Conservation (phyloP, 2,797 vertebrate species). For the Pachyuromys duprasi region DNA sequence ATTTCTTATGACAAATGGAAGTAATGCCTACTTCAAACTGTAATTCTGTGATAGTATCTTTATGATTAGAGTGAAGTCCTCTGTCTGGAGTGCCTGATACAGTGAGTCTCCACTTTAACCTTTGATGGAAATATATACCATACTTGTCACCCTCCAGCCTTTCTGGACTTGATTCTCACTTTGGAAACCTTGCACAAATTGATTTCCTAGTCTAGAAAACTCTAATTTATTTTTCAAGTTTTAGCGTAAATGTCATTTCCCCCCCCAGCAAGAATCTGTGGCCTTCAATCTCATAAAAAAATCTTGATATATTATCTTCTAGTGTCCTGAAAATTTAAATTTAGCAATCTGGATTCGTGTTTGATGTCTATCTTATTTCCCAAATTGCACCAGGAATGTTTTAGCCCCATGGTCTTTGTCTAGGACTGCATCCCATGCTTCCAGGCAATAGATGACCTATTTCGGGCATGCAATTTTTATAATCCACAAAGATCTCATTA, state of each 20-base stretch:
- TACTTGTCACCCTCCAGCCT: conserved; percentile 16
- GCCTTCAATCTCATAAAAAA: conserved; percentile 67
- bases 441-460: neutral
- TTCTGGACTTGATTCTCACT: neutral
- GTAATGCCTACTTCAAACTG: neutral
- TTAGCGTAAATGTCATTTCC: conserved; percentile 72
- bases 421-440: no score
- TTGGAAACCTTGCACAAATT: conserved; percentile 31
- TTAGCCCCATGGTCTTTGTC: neutral
- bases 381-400: neutral
- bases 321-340: conserved; percentile 41
- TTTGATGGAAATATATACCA: neutral
- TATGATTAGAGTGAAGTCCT: neutral
- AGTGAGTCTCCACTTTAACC: neutral
- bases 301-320: conserved; percentile 23
- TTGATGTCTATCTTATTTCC: neutral
- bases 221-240: conserved; percentile 66
- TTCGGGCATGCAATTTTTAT: neutral
- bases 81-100: neutral
- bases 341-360: neutral
- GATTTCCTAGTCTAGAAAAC: conserved; percentile 28
- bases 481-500: neutral
- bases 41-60: neutral
- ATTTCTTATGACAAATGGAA: neutral
- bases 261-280: conserved; percentile 59